phyloP scores from a whole-genome alignment of 2,888 invertebrate species.

The Pocota personata region DNA sequence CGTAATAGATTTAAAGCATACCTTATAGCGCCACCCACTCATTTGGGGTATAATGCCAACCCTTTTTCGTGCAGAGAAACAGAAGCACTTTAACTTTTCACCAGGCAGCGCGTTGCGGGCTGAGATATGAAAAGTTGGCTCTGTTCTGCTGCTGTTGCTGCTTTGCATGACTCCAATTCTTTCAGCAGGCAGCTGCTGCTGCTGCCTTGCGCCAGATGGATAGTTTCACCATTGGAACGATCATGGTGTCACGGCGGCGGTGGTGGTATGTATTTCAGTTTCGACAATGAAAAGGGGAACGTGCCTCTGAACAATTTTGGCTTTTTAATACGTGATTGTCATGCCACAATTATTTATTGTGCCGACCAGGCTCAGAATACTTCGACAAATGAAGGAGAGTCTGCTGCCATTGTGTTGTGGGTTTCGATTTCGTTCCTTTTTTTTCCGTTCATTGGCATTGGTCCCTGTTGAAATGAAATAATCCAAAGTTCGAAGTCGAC shows the following conservation, averaged over 20 bases:
- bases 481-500: conserved; percentile 48
- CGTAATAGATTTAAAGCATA: conserved; percentile 67
- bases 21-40: conserved; percentile 21
- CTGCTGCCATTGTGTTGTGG: conserved; percentile 41
- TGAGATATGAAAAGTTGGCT: conserved; percentile 31
- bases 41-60: conserved; percentile 32
- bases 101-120: conserved; percentile 1
- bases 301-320: conserved; percentile 68
- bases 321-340: conserved; percentile 74
- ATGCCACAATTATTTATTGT: conserved; percentile 73
- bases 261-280: conserved; percentile 52
- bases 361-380: conserved; percentile 39
- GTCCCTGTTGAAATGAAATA: conserved; percentile 41
- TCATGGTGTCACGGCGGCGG: conserved; percentile 32
- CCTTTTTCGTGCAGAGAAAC: conserved; percentile 33
- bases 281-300: conserved; percentile 67
- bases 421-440: conserved; percentile 32
- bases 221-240: conserved; percentile 28
- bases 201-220: conserved; percentile 44
- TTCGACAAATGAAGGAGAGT: conserved; percentile 42
- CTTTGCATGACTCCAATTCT: conserved; percentile 40
- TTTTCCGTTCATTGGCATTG: not conserved
- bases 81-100: conserved; percentile 52
- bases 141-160: conserved; percentile 13
- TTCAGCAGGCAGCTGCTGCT: conserved; percentile 26